Conservation (phyloP, 2,797 vertebrate species). For the Peromyscus nudipes region DNA sequence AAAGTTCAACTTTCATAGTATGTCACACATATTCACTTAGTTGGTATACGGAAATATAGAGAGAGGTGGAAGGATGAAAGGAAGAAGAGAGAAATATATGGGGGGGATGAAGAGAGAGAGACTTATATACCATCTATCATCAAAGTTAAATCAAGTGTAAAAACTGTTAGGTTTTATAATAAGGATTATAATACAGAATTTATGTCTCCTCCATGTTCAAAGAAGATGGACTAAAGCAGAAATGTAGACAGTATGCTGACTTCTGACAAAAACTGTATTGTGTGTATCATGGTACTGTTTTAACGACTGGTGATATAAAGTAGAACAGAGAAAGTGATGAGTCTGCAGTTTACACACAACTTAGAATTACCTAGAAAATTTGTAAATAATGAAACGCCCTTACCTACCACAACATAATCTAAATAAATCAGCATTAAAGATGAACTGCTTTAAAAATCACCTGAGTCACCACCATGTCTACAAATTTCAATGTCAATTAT, state of each 20-base stretch:
- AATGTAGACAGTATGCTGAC: background rate
- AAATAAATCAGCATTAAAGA: background rate
- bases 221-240: background rate
- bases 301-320: background rate
- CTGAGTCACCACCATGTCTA: rapidly evolving
- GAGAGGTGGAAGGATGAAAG: background rate
- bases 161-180: background rate
- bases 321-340: background rate
- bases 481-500: background rate
- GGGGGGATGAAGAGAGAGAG: background rate
- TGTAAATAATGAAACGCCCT: background rate
- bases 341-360: background rate
- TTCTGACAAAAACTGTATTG: constrained; percentile 6
- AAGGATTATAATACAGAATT: background rate
- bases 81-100: background rate
- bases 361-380: background rate
- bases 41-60: background rate
- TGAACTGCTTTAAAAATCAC: background rate
- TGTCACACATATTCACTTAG: background rate
- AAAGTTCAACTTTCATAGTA: background rate
- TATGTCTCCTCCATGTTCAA: background rate
- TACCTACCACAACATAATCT: background rate
- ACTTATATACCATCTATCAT: background rate
- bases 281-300: background rate
- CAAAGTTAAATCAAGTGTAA: background rate